Percentiles rank a stretch among this genome's conserved stretches.
phyloP scores from a whole-genome alignment of 2,797 vertebrate genomes.

The Sebastiscus albofasciatus region DNA sequence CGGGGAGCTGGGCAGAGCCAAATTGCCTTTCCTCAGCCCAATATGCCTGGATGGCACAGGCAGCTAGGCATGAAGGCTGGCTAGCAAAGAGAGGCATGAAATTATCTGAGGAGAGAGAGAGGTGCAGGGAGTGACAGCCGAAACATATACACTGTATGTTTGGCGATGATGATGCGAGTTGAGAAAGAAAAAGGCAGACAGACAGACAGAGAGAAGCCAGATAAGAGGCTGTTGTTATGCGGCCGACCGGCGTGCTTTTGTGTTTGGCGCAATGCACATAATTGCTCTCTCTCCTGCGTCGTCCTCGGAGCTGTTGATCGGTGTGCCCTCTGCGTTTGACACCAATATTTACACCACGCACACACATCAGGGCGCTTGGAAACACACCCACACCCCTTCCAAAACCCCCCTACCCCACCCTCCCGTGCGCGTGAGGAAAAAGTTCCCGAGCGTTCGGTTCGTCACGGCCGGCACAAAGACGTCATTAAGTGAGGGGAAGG shows the following conservation, averaged over 20 bases:
- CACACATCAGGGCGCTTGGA: neutral
- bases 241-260: constrained; percentile 61
- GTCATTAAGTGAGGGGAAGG: constrained; percentile 64
- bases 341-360: constrained; percentile 72
- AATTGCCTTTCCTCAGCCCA: constrained; percentile 72
- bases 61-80: constrained; percentile 68
- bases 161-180: constrained; percentile 30
- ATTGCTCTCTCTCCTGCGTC: constrained; percentile 64
- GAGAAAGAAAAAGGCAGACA: constrained; percentile 51
- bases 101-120: constrained; percentile 57
- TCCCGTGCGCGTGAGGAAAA: constrained; percentile 42
- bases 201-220: constrained; percentile 57
- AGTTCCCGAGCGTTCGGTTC: constrained; percentile 63
- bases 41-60: constrained; percentile 63
- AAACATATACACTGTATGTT: constrained; percentile 19
- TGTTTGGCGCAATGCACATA: constrained; percentile 64
- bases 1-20: constrained; percentile 70
- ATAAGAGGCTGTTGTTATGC: constrained; percentile 68
- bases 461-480: constrained; percentile 64
- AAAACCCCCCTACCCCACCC: neutral
- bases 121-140: constrained; percentile 31
- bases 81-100: constrained; percentile 60
- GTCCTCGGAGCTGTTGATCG: constrained; percentile 57
- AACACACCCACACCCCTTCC: neutral
- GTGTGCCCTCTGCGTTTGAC: constrained; percentile 73